Evolutionary conservation across 2,113 vertebrate species (phyloP), one percentile per base, ranked within the genome.

Genomic region (Excalfactoria chinensis): DNA sequence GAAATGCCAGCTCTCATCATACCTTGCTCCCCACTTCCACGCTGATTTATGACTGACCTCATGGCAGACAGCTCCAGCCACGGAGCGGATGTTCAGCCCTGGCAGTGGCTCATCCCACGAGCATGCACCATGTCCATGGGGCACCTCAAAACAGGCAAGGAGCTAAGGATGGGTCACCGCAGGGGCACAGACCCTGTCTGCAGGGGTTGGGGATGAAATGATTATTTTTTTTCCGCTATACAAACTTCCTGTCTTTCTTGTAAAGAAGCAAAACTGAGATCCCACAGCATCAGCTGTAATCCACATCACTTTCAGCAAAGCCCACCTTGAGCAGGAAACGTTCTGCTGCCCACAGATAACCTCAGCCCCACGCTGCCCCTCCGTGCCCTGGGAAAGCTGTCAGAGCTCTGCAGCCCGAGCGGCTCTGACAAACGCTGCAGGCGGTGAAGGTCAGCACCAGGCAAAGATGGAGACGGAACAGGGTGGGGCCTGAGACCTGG

Each of bases 1-100:
- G 78, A 86, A 87, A 68, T 93, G 95, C 93, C 95, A 95, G 82
- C 69, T 92, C 80, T 94, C 86, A 95, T 95, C 84, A 93, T 90
- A 80, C 89, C 95, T 93, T 77, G 89, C 2, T 14, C 68, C 88
- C 83, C 66, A 10, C 13, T 78, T 48, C 87, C 12, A 4, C 4
- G 37, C 81, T 9, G 21, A 18, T 44, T 15, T 6, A 11, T 9
- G 15, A 75, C 1, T 1, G 4, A 12, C 51, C 62, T 68, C 41
- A 15, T 32, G 2, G 16, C 69, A 41, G 59, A 75, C 7, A 74
- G 66, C 32, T 84, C 6, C 71, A 78, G 86, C 74, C 14, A 2
- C 32, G 71, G 0, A 22, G 48, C 18, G 12, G 58, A 12, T 19
- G 6, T 7, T 9, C 13, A 51, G 58, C 68, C 1, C 0, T 6